These are phyloP conservation scores for Microctonus hyperodae DNA, from an alignment of 2,888 invertebrate species.

Conservation along the genomic window DNA sequence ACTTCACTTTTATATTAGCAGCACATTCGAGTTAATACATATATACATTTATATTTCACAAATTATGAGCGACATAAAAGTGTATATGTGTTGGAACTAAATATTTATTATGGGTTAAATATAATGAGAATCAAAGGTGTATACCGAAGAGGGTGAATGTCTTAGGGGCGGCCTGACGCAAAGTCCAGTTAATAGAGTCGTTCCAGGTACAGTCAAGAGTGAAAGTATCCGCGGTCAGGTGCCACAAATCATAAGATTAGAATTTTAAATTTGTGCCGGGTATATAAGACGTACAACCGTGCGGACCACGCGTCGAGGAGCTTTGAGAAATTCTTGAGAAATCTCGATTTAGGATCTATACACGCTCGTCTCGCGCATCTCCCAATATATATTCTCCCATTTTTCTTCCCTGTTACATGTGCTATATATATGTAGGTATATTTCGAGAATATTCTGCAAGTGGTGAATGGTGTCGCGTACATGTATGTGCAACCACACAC, in stretches of 20 bases:
- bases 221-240: conserved; percentile 47
- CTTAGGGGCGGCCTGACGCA: conserved; percentile 49
- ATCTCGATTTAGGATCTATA: conserved; percentile 58
- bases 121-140: conserved; percentile 4
- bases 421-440: conserved; percentile 5
- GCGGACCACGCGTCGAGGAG: conserved; percentile 43
- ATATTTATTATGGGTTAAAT: background rate
- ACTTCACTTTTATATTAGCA: background rate
- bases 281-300: conserved; percentile 19
- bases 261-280: conserved; percentile 58
- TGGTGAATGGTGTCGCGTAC: conserved; percentile 21
- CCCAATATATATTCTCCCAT: conserved; percentile 23
- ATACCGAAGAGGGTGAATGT: conserved; percentile 25
- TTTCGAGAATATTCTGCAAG: conserved; percentile 27
- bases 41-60: no score
- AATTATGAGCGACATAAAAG: background rate
- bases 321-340: conserved; percentile 55
- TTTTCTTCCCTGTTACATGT: background rate
- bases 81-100: background rate
- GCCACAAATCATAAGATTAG: conserved; percentile 63
- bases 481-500: no score
- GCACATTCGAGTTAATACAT: no score
- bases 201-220: conserved; percentile 56
- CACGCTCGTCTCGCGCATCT: conserved; percentile 34
- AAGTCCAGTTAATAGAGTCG: conserved; percentile 61